Conservation (phyloP, 2,797 vertebrate genomes). For the Sebastes itinus region DNA sequence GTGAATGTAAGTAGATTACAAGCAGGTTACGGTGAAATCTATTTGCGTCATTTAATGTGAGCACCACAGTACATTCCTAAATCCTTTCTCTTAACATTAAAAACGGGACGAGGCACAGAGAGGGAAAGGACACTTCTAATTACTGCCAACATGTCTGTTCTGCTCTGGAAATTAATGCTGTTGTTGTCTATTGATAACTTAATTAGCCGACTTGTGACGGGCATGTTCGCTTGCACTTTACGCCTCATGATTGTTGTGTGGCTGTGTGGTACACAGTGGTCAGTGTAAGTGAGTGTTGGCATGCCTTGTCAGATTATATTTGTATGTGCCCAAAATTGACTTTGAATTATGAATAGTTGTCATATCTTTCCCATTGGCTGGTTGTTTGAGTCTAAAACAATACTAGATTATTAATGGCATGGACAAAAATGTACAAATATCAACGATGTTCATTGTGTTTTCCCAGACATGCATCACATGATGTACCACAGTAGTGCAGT, state of each 20-base stretch:
- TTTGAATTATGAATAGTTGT: slow-evolving; percentile 66
- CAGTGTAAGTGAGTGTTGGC: slow-evolving; percentile 67
- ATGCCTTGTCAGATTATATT: slow-evolving; percentile 69
- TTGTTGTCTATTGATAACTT: slow-evolving; percentile 65
- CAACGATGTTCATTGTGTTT: slow-evolving; percentile 40
- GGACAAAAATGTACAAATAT: slow-evolving; percentile 63
- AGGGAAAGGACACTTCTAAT: slow-evolving; percentile 64
- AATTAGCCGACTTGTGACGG: slow-evolving; percentile 69
- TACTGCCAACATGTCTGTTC: slow-evolving; percentile 73
- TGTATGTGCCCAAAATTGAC: slow-evolving; percentile 65
- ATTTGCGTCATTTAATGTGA: slow-evolving; percentile 43
- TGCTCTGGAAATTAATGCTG: slow-evolving; percentile 55
- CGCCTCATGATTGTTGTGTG: slow-evolving; percentile 69
- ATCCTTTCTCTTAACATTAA: slow-evolving; percentile 60
- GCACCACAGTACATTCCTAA: slow-evolving; percentile 57
- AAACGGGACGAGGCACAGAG: slow-evolving; percentile 50
- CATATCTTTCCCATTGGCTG: slow-evolving; percentile 57
- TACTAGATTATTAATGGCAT: slow-evolving; percentile 69
- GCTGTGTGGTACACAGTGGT: slow-evolving; percentile 70
- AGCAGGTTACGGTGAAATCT: slow-evolving; percentile 36
- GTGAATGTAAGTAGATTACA: slow-evolving; percentile 53
- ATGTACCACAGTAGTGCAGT: slow-evolving; percentile 18
- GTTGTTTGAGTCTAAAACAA: slow-evolving; percentile 62
- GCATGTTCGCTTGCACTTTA: slow-evolving; percentile 70
- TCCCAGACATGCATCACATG: slow-evolving; percentile 26